Percentiles rank a stretch among this genome's conserved stretches.
Evolutionary conservation across 2,113 vertebrate genomes (phyloP).

Genomic region (Hemiprocne comata): DNA sequence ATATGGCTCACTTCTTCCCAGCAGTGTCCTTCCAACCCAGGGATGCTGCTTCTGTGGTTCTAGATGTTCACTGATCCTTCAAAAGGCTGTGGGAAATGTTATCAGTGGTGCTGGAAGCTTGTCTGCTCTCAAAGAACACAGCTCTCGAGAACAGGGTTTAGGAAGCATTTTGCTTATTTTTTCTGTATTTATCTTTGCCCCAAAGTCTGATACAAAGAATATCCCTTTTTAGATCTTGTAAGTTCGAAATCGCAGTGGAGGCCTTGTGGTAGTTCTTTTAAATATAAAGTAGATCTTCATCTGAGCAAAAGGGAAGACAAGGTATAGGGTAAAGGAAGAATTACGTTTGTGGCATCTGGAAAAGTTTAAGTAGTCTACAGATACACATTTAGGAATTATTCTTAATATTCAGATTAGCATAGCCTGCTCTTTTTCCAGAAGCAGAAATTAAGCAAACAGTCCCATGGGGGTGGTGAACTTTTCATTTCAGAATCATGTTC

Average conservation of each 20-base stretch:
- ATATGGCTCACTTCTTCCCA: background rate
- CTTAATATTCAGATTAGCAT: background rate
- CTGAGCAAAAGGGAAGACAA: background rate
- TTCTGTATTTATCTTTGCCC: background rate
- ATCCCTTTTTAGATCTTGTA: background rate
- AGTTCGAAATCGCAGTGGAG: background rate
- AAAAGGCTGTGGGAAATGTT: background rate
- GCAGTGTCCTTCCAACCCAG: background rate
- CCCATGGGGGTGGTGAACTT: background rate
- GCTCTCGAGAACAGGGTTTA: background rate
- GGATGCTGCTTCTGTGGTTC: background rate
- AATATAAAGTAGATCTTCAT: background rate
- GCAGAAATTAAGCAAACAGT: background rate
- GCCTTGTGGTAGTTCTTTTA: background rate
- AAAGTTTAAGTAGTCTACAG: background rate
- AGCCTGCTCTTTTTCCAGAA: background rate
- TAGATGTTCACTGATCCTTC: background rate
- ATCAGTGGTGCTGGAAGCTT: background rate
- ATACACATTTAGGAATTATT: background rate
- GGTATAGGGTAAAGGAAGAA: background rate
- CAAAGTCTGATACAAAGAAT: background rate
- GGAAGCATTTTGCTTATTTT: background rate
- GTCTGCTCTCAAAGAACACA: background rate
- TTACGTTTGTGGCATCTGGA: background rate
- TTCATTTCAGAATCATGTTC: background rate